Conservation (phyloP, 2,888 invertebrate species). For the Nomada hirtipes region DNA sequence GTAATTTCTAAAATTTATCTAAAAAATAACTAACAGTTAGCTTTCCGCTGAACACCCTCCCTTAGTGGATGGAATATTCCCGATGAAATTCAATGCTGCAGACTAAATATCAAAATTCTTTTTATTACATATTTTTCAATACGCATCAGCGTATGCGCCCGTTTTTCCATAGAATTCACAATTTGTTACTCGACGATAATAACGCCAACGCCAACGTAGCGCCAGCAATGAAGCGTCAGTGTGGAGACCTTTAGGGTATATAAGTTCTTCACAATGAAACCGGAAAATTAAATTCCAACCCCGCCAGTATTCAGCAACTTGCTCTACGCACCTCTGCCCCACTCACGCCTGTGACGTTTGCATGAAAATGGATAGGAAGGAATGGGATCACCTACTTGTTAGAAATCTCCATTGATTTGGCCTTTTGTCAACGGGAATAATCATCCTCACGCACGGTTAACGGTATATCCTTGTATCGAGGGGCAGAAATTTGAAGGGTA, state of each 20-base stretch:
- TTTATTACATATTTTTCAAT: conserved; percentile 6
- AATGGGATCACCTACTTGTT: conserved; percentile 49
- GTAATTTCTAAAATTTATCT: too few relatives aligned
- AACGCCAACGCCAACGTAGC: conserved; percentile 25
- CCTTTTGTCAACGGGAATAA: conserved; percentile 16
- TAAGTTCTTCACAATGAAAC: conserved; percentile 73
- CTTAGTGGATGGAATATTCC: too few relatives aligned
- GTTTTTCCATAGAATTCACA: conserved; percentile 33
- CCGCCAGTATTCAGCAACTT: conserved; percentile 53
- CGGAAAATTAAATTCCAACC: conserved; percentile 78
- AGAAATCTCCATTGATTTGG: conserved; percentile 34
- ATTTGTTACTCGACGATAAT: conserved; percentile 49
- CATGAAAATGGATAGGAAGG: conserved; percentile 9
- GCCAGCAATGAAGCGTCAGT: conserved; percentile 11
- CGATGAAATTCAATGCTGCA: too few relatives aligned
- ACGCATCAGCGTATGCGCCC: conserved; percentile 20
- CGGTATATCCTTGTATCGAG: background rate
- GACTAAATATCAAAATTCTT: background rate
- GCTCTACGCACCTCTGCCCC: conserved; percentile 53
- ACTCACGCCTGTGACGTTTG: conserved; percentile 25
- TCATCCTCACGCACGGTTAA: background rate
- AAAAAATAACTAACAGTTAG: too few relatives aligned
- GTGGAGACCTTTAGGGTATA: conserved; percentile 62
- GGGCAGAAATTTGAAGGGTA: background rate
- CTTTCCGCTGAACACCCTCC: too few relatives aligned